Percentiles rank a stretch among this genome's conserved stretches.
These are phyloP conservation scores for Meandrina meandrites DNA, from an alignment of 92 coral and sea anemone genomes.

Conservation along the genomic window DNA sequence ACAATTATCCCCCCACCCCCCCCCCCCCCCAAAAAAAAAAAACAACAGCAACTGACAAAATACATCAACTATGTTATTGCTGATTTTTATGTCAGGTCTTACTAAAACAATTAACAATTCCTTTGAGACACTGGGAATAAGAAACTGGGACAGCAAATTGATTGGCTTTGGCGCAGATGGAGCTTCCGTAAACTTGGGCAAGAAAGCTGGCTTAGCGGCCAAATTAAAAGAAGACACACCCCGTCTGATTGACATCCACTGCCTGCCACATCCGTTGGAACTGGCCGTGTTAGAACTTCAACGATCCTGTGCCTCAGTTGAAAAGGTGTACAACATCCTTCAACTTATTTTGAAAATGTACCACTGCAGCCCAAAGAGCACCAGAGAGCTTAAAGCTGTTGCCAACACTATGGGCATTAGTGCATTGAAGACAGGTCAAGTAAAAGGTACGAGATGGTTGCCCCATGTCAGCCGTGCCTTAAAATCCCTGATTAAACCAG, in stretches of 20 bases:
- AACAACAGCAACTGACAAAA: too few species aligned
- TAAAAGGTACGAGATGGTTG: conserved; percentile 49
- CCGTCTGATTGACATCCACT: conserved; percentile 39
- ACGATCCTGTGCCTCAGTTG: conserved; percentile 19
- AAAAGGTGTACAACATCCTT: conserved; percentile 28
- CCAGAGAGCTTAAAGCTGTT: conserved; percentile 33
- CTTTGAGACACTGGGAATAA: conserved; percentile 19
- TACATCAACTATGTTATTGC: too few species aligned
- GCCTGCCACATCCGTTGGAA: conserved; percentile 45
- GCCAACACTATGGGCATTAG: conserved; percentile 30
- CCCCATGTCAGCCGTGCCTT: conserved; percentile 45
- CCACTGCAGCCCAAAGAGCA: conserved; percentile 44
- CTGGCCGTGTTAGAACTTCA: conserved; percentile 42
- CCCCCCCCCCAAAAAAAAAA: too few species aligned
- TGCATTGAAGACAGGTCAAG: conserved; percentile 31
- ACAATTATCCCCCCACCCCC: too few species aligned
- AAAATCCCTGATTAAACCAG: conserved; percentile 29
- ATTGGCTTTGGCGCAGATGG: conserved; percentile 49
- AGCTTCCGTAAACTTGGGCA: conserved; percentile 48
- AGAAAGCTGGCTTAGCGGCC: conserved; percentile 41
- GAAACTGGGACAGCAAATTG: conserved; percentile 23
- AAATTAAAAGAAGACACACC: conserved; percentile 22
- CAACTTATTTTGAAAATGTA: conserved; percentile 33
- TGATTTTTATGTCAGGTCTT: conserved; percentile 22
- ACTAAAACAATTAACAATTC: conserved; percentile 18